Conservation (phyloP, 2,888 invertebrate species). For the Ariolimax columbianus region DNA sequence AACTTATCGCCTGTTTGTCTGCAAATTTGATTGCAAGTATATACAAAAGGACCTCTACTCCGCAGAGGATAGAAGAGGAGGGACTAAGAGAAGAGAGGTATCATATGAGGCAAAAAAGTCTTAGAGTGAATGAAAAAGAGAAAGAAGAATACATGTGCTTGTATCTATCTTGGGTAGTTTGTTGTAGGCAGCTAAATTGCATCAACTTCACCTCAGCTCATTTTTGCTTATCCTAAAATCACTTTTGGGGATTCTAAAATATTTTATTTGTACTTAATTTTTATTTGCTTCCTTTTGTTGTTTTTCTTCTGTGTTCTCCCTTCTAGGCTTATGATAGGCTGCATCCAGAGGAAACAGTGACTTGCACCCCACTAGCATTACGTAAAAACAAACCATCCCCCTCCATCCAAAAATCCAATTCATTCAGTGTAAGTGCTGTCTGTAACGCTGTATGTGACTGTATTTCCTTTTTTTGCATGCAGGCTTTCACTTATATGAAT, state of each 20-base stretch:
- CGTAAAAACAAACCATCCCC: slow-evolving; percentile 81
- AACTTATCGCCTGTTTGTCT: too few relatives aligned
- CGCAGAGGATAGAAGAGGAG: too few relatives aligned
- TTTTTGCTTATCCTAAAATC: too few relatives aligned
- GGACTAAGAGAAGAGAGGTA: too few relatives aligned
- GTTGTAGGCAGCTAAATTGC: neutral
- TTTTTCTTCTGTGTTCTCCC: slow-evolving; percentile 18
- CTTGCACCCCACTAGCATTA: slow-evolving; percentile 77
- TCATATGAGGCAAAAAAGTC: too few relatives aligned
- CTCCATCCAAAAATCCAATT: slow-evolving; percentile 76
- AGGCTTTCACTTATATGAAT: neutral
- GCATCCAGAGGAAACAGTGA: slow-evolving; percentile 63
- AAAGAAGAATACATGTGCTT: too few relatives aligned
- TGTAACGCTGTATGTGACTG: neutral
- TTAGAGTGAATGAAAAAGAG: too few relatives aligned
- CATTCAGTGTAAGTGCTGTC: slow-evolving; percentile 77
- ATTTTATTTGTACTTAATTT: neutral
- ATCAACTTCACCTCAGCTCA: too few relatives aligned
- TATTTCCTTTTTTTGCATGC: neutral
- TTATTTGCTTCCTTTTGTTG: neutral
- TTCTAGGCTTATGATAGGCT: slow-evolving; percentile 59
- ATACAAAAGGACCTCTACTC: too few relatives aligned
- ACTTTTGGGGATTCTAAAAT: neutral
- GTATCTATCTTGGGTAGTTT: neutral
- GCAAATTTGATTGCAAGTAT: too few relatives aligned